A percentile compares a stretch with the other conserved stretches of the same genome.
These are phyloP conservation scores for Ptilonorhynchus violaceus DNA, from an alignment of 2,113 vertebrate genomes.

Conservation along the genomic window DNA sequence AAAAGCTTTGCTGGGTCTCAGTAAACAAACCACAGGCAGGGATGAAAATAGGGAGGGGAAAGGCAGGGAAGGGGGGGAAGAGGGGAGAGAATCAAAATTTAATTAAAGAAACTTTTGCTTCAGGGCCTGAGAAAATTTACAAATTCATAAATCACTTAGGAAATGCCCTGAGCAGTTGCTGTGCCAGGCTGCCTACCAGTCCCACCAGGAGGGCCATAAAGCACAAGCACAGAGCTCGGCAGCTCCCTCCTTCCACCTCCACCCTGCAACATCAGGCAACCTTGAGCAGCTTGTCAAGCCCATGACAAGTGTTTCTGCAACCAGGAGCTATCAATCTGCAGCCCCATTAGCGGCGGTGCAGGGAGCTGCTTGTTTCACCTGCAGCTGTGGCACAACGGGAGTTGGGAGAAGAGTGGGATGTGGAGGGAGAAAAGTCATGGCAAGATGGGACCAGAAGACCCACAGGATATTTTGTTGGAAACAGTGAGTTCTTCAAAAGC, in stretches of 20 bases:
- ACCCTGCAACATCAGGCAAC: constrained; percentile 15
- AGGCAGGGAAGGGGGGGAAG: neutral
- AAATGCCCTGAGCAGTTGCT: constrained; percentile 3
- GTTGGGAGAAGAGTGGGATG: neutral
- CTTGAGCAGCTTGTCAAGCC: constrained; percentile 23
- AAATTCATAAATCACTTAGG: constrained; percentile 61
- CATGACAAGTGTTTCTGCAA: constrained; percentile 18
- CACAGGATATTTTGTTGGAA: neutral
- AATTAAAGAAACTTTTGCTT: constrained; percentile 58
- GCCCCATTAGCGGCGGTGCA: fast-evolving
- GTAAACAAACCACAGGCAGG: constrained; percentile 51
- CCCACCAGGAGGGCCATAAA: constrained; percentile 43
- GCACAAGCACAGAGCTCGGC: neutral
- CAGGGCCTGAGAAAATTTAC: constrained; percentile 50
- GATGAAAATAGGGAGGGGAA: neutral
- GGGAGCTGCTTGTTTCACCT: neutral
- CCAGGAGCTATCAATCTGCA: constrained; percentile 23
- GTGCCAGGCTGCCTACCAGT: neutral
- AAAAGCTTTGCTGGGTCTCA: neutral
- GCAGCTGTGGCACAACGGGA: neutral
- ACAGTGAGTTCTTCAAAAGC: neutral
- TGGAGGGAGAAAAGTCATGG: fast-evolving
- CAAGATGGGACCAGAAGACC: neutral
- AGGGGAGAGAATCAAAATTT: constrained; percentile 40
- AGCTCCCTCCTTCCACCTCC: neutral